phyloP scores from a whole-genome alignment of 2,888 invertebrate genomes.

The Mythimna loreyi region DNA sequence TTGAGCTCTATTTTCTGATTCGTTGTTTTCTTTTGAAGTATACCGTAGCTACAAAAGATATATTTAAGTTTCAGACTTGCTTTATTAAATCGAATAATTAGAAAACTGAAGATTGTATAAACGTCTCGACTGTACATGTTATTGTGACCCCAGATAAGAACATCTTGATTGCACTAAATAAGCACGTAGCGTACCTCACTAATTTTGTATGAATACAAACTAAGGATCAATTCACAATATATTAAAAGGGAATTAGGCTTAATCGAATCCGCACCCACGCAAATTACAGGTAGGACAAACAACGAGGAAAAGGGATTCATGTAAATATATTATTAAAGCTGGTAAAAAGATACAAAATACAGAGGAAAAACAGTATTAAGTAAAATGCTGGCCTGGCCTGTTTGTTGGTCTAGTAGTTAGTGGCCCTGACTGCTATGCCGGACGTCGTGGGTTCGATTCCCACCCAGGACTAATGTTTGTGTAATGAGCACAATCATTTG shows the following conservation, averaged over 20 bases:
- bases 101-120: neutral
- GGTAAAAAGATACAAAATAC: constrained; percentile 24
- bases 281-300: constrained; percentile 52
- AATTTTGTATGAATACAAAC: constrained; percentile 38
- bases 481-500: too few species aligned
- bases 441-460: too few species aligned
- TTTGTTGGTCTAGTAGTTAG: too few species aligned
- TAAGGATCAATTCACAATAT: constrained; percentile 42
- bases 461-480: too few species aligned
- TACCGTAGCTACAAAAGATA: neutral
- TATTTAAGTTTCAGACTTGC: too few species aligned
- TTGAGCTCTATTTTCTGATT: neutral
- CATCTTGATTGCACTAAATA: constrained; percentile 58
- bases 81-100: neutral
- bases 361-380: neutral
- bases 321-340: constrained; percentile 21
- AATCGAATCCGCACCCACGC: constrained; percentile 51
- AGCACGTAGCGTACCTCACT: constrained; percentile 37
- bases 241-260: constrained; percentile 57
- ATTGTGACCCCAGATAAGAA: constrained; percentile 35
- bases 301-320: constrained; percentile 52
- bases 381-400: too few species aligned
- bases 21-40: too few species aligned
- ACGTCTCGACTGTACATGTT: neutral
- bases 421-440: too few species aligned